A percentile compares a stretch with the other conserved stretches of the same genome.
phyloP scores from a whole-genome alignment of 2,113 vertebrate species.

The Stegostoma tigrinum region DNA sequence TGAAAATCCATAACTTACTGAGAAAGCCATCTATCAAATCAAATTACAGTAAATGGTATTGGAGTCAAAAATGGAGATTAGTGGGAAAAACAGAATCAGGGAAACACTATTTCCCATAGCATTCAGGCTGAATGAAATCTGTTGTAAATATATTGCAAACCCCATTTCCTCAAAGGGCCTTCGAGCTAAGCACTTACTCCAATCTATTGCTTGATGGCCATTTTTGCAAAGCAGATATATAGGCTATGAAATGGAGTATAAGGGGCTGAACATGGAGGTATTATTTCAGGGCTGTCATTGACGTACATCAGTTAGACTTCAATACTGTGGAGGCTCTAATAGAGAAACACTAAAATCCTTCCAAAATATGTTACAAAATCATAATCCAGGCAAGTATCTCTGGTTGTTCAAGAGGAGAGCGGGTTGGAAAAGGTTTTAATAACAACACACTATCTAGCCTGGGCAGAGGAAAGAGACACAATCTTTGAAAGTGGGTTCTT shows the following conservation, averaged over 20 bases:
- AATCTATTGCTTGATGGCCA: no score
- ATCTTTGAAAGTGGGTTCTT: not conserved
- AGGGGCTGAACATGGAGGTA: not conserved
- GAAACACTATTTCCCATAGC: not conserved
- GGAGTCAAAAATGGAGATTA: not conserved
- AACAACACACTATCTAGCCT: not conserved
- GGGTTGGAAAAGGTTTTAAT: not conserved
- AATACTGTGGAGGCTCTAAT: not conserved
- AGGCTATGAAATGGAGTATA: not conserved
- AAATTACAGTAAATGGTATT: not conserved
- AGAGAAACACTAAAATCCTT: not conserved
- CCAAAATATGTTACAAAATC: not conserved
- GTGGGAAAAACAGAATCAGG: not conserved
- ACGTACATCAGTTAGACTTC: not conserved
- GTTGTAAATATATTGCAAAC: not conserved
- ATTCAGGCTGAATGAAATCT: not conserved
- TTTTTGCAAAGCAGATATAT: no score
- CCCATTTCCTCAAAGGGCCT: not conserved
- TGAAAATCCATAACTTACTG: not conserved
- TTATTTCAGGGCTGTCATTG: not conserved
- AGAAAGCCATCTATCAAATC: not conserved
- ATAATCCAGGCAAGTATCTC: not conserved
- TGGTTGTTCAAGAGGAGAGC: no score
- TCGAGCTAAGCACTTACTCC: no score
- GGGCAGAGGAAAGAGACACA: not conserved